These are phyloP conservation scores for Cephalopterus ornatus DNA, from an alignment of 2,113 vertebrate genomes.

Conservation along the genomic window DNA sequence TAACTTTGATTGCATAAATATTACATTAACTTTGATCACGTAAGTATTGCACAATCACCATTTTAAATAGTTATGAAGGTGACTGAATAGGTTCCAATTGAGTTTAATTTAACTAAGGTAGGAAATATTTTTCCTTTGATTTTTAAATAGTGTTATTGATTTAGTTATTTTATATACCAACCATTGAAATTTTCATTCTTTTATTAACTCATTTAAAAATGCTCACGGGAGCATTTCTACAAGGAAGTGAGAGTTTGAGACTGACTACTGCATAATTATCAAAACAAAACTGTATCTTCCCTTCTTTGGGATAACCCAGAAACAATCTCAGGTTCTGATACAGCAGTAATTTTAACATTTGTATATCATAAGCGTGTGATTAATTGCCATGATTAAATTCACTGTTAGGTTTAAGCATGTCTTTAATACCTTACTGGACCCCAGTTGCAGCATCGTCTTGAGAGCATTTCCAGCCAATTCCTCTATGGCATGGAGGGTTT, in stretches of 20 bases:
- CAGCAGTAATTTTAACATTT: background rate
- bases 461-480: background rate
- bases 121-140: conserved; percentile 20
- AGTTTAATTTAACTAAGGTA: conserved; percentile 34
- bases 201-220: background rate
- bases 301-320: background rate
- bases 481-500: background rate
- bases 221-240: background rate
- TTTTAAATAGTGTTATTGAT: background rate
- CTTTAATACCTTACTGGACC: background rate
- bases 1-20: conserved; percentile 80
- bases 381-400: background rate
- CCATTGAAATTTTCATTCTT: background rate
- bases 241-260: background rate
- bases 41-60: conserved; percentile 59
- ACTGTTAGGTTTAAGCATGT: background rate
- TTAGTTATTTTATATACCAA: conserved; percentile 4
- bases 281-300: background rate
- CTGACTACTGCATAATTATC: background rate
- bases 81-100: conserved; percentile 21
- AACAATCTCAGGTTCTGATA: background rate
- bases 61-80: conserved; percentile 65
- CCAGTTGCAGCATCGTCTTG: background rate
- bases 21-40: conserved; percentile 75
- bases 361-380: background rate